A percentile compares a stretch with the other conserved stretches of the same genome.
These are phyloP conservation scores for Brachypalpus laphriformis DNA, from an alignment of 2,888 invertebrate genomes.

Conservation along the genomic window DNA sequence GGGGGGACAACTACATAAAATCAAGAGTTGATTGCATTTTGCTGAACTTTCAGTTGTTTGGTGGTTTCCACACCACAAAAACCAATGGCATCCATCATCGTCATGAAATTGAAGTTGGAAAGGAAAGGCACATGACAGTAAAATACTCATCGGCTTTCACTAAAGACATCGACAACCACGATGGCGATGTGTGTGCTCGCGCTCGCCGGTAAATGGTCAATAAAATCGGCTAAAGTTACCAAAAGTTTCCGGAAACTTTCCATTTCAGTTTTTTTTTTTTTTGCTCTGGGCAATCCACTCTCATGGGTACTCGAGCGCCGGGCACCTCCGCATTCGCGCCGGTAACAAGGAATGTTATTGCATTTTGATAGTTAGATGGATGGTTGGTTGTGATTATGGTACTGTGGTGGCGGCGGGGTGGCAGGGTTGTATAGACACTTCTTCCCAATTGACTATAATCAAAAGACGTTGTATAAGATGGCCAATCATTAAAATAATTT, in stretches of 20 bases:
- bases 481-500: background rate
- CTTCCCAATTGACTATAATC: conserved; percentile 22
- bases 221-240: conserved; percentile 65
- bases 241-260: conserved; percentile 69
- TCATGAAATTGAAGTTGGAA: conserved; percentile 28
- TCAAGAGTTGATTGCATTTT: conserved; percentile 44
- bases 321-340: background rate
- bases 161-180: conserved; percentile 12
- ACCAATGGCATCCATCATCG: conserved; percentile 53
- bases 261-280: conserved; percentile 61
- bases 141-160: conserved; percentile 63
- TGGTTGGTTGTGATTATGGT: background rate
- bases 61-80: background rate
- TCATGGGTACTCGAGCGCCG: background rate
- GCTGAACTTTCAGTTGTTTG: conserved; percentile 41
- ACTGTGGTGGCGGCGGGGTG: background rate
- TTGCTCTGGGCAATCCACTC: conserved; percentile 40
- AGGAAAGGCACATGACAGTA: conserved; percentile 3
- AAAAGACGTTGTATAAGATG: conserved; percentile 22
- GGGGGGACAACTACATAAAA: background rate
- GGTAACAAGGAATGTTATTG: conserved; percentile 69
- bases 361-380: conserved; percentile 66
- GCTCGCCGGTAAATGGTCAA: conserved; percentile 49
- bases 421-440: conserved; percentile 16
- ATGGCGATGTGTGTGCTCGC: conserved; percentile 22